Base-by-base conservation (phyloP, 2,797 vertebrate species). In the Enteromius unitaeniatus region DNA sequence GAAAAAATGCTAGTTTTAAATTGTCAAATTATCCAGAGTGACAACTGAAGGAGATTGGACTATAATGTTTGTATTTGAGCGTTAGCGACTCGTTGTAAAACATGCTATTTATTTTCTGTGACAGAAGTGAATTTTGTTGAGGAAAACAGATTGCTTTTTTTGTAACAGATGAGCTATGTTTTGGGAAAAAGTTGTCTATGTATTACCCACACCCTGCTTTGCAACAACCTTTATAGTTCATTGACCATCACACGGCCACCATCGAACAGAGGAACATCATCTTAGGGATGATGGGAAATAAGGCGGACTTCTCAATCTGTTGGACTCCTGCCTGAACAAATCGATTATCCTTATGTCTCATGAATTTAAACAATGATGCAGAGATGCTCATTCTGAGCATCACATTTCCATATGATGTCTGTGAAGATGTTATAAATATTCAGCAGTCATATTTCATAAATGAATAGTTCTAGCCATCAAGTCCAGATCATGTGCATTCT, bases 51-150 rank as follows among this genome's bases (percentile, higher is more conserved):
- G 11, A 58, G 58, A 75, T 77, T 62, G 47, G 58, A 65, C 21
- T 65, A 8, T 45, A 60, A 42, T 78, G 58, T 78, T 31, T 31
- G 64, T 72, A 8, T 73, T 49, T 53, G 79, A 26, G 47, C n/a
- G 64, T 67, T 40, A 47, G 23, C 5, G 23, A 26, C 51, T 28
- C 28, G n/a, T n/a, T 79, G 37, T 79, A 9, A 62, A 75, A 62
- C 53, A 28, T 49, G 23, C 23, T 45, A 62, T 85, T 84, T 21
- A 68, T 87, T 74, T 62, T 87, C 55, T 62, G 26, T 68, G 81
- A 82, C 75, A 74, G 55, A 49, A 73, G 21, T n/a, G 21, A 62
- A 82, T 64, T 70, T 72, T 58, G 49, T 76, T 42, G 26, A 82
- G 45, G 34, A 79, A 79, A 86, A 82, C n/a, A 37, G 17, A 74